These are phyloP conservation scores for Tapirus terrestris DNA, from an alignment of 2,113 vertebrate species.

Conservation along the genomic window DNA sequence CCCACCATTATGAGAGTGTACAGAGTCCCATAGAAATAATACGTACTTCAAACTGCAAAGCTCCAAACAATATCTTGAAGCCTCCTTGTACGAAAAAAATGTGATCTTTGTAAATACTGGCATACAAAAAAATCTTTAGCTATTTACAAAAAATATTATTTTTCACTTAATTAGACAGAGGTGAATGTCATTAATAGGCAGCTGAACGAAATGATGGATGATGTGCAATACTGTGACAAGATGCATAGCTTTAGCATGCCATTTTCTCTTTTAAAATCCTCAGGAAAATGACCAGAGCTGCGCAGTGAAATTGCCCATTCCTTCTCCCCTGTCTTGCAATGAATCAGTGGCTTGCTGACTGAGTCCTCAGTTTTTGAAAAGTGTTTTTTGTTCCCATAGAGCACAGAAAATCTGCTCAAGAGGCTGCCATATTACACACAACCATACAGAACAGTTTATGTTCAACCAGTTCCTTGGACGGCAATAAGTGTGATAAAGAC, in stretches of 20 bases:
- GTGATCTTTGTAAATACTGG: neutral
- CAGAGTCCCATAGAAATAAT: neutral
- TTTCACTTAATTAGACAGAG: neutral
- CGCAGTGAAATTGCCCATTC: neutral
- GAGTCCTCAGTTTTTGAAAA: neutral
- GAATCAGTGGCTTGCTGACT: neutral
- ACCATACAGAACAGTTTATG: neutral
- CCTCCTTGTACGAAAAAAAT: neutral
- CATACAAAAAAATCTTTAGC: neutral
- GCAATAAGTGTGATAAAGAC: neutral
- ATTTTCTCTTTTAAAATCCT: slow-evolving; percentile 1
- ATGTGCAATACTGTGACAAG: neutral
- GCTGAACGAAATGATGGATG: neutral
- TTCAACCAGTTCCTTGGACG: neutral
- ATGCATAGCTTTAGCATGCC: neutral
- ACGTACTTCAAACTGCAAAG: neutral
- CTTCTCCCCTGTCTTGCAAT: neutral
- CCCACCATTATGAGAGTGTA: neutral
- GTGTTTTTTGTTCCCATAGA: neutral
- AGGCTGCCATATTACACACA: neutral
- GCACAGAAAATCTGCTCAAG: neutral
- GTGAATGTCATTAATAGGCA: neutral
- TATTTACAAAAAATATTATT: neutral
- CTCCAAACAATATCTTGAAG: neutral
- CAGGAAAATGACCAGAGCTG: neutral